A percentile compares a stretch with the other conserved stretches of the same genome.
Evolutionary conservation across 2,888 invertebrate genomes (phyloP).

Genomic region (Syrista parreyssii): DNA sequence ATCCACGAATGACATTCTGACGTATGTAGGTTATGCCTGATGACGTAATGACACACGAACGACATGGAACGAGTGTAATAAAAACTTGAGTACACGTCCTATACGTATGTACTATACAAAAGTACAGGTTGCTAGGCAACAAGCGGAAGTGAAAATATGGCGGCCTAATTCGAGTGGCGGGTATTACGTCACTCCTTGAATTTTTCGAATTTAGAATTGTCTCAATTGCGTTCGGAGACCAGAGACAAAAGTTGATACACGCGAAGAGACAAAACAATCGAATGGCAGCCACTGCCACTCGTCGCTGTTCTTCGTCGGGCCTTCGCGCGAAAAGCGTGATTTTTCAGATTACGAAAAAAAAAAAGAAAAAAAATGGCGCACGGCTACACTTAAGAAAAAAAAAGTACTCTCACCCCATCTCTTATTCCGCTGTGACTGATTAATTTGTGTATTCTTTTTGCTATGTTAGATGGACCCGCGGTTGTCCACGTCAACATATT

Average conservation of each 20-base stretch:
- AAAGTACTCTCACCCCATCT: slow-evolving; percentile 23
- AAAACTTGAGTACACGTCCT: background rate
- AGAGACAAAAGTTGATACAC: background rate
- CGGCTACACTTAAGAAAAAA: background rate
- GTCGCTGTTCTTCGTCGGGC: background rate
- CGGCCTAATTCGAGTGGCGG: background rate
- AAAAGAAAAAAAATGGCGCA: slow-evolving; percentile 7
- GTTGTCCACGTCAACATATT: slow-evolving; percentile 97
- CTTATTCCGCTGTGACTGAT: slow-evolving; percentile 49
- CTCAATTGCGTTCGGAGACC: background rate
- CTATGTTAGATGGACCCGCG: slow-evolving; percentile 88
- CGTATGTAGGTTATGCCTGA: background rate
- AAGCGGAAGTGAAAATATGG: background rate
- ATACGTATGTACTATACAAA: background rate
- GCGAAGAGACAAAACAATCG: background rate
- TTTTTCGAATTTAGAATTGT: background rate
- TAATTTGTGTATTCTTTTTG: slow-evolving; percentile 64
- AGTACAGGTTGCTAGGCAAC: background rate
- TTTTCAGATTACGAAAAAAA: background rate
- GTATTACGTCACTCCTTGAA: background rate
- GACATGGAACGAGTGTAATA: background rate
- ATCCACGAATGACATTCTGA: background rate
- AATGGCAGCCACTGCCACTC: background rate
- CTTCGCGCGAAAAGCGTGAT: background rate
- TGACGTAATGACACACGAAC: background rate